These are phyloP conservation scores for Coreoperca whiteheadi DNA, from an alignment of 2,113 vertebrate genomes.

Conservation along the genomic window DNA sequence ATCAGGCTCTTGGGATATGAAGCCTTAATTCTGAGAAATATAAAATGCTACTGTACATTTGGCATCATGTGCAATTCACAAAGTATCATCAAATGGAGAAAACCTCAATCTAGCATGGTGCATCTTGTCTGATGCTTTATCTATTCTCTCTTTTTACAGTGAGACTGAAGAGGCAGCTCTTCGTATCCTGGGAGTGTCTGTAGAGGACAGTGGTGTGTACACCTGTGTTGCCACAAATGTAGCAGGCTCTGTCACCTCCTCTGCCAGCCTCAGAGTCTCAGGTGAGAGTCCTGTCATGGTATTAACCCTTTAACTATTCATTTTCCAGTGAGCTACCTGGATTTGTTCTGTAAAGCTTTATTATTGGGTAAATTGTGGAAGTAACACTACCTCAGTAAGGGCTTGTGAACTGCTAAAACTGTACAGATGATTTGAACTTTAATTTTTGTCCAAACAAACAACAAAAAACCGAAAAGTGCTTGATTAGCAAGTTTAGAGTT, in stretches of 20 bases:
- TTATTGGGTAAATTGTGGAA: not conserved
- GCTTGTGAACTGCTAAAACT: not conserved
- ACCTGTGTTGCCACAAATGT: conserved; percentile 93
- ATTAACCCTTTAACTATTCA: not conserved
- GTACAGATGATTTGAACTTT: not conserved
- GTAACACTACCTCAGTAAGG: not conserved
- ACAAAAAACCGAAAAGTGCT: not conserved
- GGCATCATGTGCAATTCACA: not conserved
- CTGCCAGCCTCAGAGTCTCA: conserved; percentile 92
- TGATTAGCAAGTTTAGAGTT: not conserved
- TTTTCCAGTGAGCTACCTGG: not conserved
- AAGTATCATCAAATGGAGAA: not conserved
- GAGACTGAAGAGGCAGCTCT: conserved; percentile 95
- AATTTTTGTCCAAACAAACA: not conserved
- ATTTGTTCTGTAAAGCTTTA: not conserved
- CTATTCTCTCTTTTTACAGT: conserved; percentile 75
- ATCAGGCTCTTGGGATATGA: not conserved
- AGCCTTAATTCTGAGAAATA: not conserved
- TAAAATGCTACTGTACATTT: not conserved
- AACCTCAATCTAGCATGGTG: not conserved
- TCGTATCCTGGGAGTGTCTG: conserved; percentile 88
- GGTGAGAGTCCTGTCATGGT: conserved; percentile 80
- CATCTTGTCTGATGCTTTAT: not conserved
- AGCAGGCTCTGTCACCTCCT: conserved; percentile 90
- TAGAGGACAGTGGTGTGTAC: conserved; percentile 93